Evolutionary conservation across 2,113 vertebrate species (phyloP).

Genomic region (Dissostichus mawsoni): DNA sequence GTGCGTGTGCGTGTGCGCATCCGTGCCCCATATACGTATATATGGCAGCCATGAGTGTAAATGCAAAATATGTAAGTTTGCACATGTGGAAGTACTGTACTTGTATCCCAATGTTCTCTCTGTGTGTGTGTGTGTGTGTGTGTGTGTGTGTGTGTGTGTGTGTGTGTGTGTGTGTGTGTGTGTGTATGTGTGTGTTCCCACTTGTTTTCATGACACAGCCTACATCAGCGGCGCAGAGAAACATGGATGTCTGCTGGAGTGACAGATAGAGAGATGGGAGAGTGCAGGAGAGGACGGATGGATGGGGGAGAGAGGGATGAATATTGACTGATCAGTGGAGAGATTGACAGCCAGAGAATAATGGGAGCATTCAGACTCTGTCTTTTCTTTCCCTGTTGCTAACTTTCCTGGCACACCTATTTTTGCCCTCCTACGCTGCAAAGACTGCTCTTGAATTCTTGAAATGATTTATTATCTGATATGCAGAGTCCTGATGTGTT

Average conservation of each 20-base stretch:
- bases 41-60: conserved; percentile 27
- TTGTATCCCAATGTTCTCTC: conserved; percentile 8
- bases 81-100: conserved; percentile 40
- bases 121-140: conserved; percentile 9
- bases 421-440: conserved; percentile 74
- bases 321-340: conserved; percentile 81
- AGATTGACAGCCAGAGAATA: conserved; percentile 81
- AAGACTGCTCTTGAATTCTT: conserved; percentile 68
- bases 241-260: conserved; percentile 69
- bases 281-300: conserved; percentile 79
- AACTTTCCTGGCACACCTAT: conserved; percentile 74
- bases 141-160: conserved; percentile 27
- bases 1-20: too few relatives aligned
- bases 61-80: conserved; percentile 50
- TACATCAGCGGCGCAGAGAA: conserved; percentile 63
- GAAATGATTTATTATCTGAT: conserved; percentile 74
- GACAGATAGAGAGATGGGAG: conserved; percentile 78
- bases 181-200: conserved; percentile 28
- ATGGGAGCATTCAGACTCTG: conserved; percentile 70
- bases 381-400: conserved; percentile 35
- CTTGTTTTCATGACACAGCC: conserved; percentile 70
- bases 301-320: conserved; percentile 73
- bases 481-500: conserved; percentile 78
- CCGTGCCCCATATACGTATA: conserved; percentile 1
- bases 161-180: conserved; percentile 16